Base-by-base conservation (phyloP, 1,140 invertebrate genomes). In the Bombus confusus region DNA sequence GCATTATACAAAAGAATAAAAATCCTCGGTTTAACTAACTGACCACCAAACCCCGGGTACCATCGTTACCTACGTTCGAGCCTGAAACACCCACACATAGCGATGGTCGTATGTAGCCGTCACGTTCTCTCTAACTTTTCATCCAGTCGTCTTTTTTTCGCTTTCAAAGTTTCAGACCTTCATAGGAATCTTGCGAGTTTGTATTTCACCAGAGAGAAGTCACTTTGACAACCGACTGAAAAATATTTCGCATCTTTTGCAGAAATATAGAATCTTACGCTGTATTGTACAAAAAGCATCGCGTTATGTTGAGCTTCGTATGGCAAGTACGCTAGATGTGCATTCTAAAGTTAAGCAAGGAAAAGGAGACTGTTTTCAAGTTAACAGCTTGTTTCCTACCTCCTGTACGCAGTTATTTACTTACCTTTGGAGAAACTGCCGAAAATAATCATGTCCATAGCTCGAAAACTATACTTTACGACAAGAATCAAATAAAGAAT, bases 51-150 rank as follows among this genome's bases (percentile, higher is more conserved):
- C 71, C 41, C 43, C 41, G 71, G 71, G 41, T 28, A 31, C n/a
- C n/a, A 73, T 15, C 25, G 9, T 43, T 43, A 47, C 15, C 41
- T 13, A n/a, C 41, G 28, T 72, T 41, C 69, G 69, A 41, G 41
- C 39, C 39, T n/a, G 69, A 43, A n/a, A 43, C 69, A 72, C 69
- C 69, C 28, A 72, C 69, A 72, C 69, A 22, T n/a, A 72, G 69
- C 28, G 28, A 28, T 41, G 39, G 10, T 6, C 68, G 34, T 69
- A 69, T 25, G 12, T 62, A 62, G 3, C 34, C 47, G 47, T 69
- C 37, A 22, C 37, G 22, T n/a, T n/a, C 69, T 41, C 4, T 12
- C 69, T 18, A 41, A 72, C 37, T 39, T 72, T n/a, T 73, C n/a
- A 31, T 43, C 41, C 4, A 43, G 43, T 43, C 41, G 41, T 41